A percentile compares a stretch with the other conserved stretches of the same genome.
Conservation (phyloP, 2,888 invertebrate genomes). For the Epistrophe grossulariae region DNA sequence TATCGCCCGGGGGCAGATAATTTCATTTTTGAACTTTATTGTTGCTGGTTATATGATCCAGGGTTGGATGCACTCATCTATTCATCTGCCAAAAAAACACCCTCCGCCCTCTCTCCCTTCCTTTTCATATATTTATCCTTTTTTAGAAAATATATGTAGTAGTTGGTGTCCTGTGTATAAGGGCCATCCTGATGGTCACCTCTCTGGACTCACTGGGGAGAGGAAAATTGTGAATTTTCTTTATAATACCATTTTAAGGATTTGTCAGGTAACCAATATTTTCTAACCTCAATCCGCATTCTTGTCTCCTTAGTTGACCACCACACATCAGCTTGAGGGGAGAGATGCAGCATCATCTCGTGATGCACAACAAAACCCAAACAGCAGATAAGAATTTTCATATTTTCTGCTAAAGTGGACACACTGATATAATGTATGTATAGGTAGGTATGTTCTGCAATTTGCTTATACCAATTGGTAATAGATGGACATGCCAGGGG, state of each 20-base stretch:
- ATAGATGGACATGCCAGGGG: conserved; percentile 46
- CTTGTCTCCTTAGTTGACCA: conserved; percentile 50
- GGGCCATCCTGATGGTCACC: not conserved
- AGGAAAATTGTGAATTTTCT: conserved; percentile 72
- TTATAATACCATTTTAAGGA: conserved; percentile 75
- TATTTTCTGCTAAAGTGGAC: conserved; percentile 75
- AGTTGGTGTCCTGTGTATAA: not conserved
- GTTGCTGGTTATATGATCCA: conserved; percentile 65
- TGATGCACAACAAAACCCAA: conserved; percentile 30
- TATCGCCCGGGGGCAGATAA: conserved; percentile 73
- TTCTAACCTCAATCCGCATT: conserved; percentile 73
- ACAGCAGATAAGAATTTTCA: conserved; percentile 72
- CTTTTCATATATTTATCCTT: not conserved
- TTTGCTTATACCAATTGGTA: conserved; percentile 64
- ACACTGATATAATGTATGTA: conserved; percentile 53
- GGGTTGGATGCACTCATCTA: conserved; percentile 59
- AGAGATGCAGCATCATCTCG: conserved; percentile 31
- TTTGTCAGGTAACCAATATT: conserved; percentile 76
- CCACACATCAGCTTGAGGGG: conserved; percentile 25
- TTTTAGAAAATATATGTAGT: not conserved
- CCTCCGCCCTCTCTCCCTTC: not conserved
- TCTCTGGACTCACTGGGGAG: conserved; percentile 27
- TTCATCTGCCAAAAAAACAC: conserved; percentile 23
- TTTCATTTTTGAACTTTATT: conserved; percentile 76
- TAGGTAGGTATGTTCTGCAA: conserved; percentile 57